Evolutionary conservation across 1,140 invertebrate genomes (phyloP).

Genomic region (Drosophila baimaii): DNA sequence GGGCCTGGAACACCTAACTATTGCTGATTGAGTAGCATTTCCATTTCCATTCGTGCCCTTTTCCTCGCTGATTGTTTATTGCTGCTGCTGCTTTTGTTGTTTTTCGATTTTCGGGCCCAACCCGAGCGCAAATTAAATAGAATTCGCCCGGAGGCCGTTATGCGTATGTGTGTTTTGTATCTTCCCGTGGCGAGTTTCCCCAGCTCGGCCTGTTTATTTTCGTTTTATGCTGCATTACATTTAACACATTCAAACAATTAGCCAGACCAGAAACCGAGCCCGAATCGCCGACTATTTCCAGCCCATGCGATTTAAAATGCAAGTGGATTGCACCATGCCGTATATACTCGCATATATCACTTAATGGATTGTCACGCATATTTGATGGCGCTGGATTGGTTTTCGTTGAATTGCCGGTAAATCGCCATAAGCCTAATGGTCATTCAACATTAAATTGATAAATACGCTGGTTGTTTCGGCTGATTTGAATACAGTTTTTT

Average conservation of each 20-base stretch:
- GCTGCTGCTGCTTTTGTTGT: conserved; percentile 57
- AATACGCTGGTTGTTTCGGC: conserved; percentile 4
- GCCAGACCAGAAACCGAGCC: conserved; percentile 38
- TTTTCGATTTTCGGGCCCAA: conserved; percentile 64
- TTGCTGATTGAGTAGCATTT: conserved; percentile 44
- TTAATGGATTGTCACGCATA: conserved; percentile 54
- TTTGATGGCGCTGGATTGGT: conserved; percentile 45
- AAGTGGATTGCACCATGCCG: not conserved
- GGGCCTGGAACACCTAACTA: conserved; percentile 12
- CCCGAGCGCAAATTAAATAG: conserved; percentile 68
- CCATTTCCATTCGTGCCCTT: conserved; percentile 6
- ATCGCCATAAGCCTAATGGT: conserved; percentile 46
- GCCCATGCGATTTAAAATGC: conserved; percentile 40
- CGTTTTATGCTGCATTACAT: conserved; percentile 65
- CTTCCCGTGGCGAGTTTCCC: conserved; percentile 1
- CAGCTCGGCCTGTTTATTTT: conserved; percentile 52
- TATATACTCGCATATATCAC: conserved; percentile 13
- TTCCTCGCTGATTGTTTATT: conserved; percentile 62
- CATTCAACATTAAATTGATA: conserved; percentile 40
- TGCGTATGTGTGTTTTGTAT: conserved; percentile 2
- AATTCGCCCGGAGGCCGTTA: conserved; percentile 48
- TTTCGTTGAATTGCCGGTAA: conserved; percentile 40
- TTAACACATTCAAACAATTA: conserved; percentile 75
- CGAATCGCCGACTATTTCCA: conserved; percentile 21
- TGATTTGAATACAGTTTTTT: conserved; percentile 4